Evolutionary conservation across 1,140 invertebrate species (phyloP), one percentile per base, ranked within the genome.

Genomic region (Ostrea edulis): DNA sequence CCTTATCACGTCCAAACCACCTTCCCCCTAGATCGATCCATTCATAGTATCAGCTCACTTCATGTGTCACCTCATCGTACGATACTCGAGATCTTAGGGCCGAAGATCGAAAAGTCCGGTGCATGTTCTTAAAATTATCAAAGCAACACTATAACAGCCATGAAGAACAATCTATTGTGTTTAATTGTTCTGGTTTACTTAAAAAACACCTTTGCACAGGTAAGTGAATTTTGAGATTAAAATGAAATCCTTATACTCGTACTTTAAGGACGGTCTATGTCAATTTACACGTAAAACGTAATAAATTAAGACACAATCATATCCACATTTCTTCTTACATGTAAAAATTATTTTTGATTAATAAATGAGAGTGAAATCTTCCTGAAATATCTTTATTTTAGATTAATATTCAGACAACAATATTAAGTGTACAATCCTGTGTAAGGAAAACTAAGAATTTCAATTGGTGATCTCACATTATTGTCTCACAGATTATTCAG

Each of bases 1-100:
- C 25, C 68, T 77, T 77, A 77, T 77, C 68, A 25, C 25, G 25
- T 77, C 29, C 25, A 11, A 77, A 77, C 25, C 35, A 77, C 68
- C 68, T 77, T 77, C 68, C 68, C 25, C 3, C 2, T 44, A 77
- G 68, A 77, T 77, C 25, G 25, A 77, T 25, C 9, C 68, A 77
- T 77, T 77, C 68, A 77, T 77, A 35, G 68, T 77, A 35, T 77
- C 68, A 77, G 68, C 29, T 25, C 68, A 29, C 22, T 35, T 11
- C 8, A 25, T 77, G 68, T 77, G 68, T 77, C 68, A 77, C 25
- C 22, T 25, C 68, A 77, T 77, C 68, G 68, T 77, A 77, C 68
- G 68, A 77, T 77, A 62, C n/a, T 44, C 35, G 35, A 77, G 68
- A 14, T 77, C 68, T 35, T 17, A 25, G 11, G 68, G 68, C 12